phyloP scores from a whole-genome alignment of 2,888 invertebrate species.

The Hydraecia micacea region DNA sequence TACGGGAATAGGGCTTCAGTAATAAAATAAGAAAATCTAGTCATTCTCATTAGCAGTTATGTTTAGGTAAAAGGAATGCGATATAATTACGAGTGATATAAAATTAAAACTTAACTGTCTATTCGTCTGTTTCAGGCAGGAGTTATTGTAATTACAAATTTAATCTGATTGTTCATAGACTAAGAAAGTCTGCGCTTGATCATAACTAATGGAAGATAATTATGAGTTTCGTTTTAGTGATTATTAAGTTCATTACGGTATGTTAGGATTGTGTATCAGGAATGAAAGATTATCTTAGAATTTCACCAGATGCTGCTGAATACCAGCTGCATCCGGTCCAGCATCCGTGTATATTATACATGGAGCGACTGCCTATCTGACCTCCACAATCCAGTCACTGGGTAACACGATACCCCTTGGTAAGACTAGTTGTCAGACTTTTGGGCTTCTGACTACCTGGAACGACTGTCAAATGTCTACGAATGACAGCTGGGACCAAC shows the following conservation, averaged over 20 bases:
- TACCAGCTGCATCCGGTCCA: too few relatives aligned
- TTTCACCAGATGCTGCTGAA: too few relatives aligned
- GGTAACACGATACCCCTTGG: too few relatives aligned
- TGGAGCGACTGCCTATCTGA: too few relatives aligned
- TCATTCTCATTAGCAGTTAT: constrained; percentile 5
- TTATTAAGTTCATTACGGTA: not conserved
- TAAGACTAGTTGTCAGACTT: too few relatives aligned
- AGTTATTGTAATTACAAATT: constrained; percentile 38
- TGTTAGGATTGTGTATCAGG: not conserved
- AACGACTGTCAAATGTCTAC: too few relatives aligned
- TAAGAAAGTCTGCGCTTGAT: constrained; percentile 8
- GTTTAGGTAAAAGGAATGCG: not conserved
- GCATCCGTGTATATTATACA: too few relatives aligned
- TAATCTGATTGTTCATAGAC: constrained; percentile 36
- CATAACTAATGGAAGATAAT: constrained; percentile 21
- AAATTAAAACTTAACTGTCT: not conserved
- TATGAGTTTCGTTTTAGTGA: constrained; percentile 29
- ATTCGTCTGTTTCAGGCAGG: not conserved
- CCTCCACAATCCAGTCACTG: too few relatives aligned
- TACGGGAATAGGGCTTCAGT: too few relatives aligned
- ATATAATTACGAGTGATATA: not conserved
- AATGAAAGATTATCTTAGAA: not conserved
- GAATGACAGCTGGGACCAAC: too few relatives aligned
- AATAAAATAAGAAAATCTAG: constrained; percentile 15
- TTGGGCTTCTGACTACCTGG: too few relatives aligned